These are phyloP conservation scores for Portevinia maculata DNA, from an alignment of 2,888 invertebrate species.

Conservation along the genomic window DNA sequence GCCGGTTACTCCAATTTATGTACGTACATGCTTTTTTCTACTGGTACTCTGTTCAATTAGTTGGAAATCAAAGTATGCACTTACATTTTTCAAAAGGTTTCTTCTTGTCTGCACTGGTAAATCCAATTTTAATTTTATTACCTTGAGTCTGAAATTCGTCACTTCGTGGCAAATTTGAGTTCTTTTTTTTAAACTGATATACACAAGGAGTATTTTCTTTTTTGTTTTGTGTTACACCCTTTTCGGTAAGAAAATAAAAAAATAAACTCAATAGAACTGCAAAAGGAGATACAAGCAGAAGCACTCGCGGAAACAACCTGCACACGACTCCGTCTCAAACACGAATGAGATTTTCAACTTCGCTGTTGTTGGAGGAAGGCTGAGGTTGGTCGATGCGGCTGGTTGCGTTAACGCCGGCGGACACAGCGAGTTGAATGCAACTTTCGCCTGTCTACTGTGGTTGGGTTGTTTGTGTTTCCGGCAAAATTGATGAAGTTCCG, in stretches of 20 bases:
- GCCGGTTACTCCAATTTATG: constrained; percentile 44
- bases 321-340: constrained; percentile 79
- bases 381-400: constrained; percentile 27
- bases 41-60: neutral
- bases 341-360: constrained; percentile 77
- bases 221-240: constrained; percentile 64
- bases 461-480: neutral
- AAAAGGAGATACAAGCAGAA: constrained; percentile 59
- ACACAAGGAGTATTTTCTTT: constrained; percentile 18
- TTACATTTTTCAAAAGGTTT: constrained; percentile 55
- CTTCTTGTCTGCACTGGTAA: constrained; percentile 52
- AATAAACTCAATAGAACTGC: constrained; percentile 61
- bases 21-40: constrained; percentile 4
- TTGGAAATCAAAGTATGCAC: constrained; percentile 57
- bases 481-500: neutral
- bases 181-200: no score
- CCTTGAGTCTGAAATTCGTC: no score
- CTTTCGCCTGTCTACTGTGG: constrained; percentile 19
- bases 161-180: constrained; percentile 13
- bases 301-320: constrained; percentile 74
- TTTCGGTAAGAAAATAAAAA: constrained; percentile 40
- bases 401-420: constrained; percentile 30
- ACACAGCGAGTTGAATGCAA: constrained; percentile 45
- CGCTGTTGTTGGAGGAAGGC: constrained; percentile 55
- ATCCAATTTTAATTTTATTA: constrained; percentile 61